Evolutionary conservation across 2,797 vertebrate genomes (phyloP), one percentile per base, ranked within the genome.

Genomic region (Lates japonicus): DNA sequence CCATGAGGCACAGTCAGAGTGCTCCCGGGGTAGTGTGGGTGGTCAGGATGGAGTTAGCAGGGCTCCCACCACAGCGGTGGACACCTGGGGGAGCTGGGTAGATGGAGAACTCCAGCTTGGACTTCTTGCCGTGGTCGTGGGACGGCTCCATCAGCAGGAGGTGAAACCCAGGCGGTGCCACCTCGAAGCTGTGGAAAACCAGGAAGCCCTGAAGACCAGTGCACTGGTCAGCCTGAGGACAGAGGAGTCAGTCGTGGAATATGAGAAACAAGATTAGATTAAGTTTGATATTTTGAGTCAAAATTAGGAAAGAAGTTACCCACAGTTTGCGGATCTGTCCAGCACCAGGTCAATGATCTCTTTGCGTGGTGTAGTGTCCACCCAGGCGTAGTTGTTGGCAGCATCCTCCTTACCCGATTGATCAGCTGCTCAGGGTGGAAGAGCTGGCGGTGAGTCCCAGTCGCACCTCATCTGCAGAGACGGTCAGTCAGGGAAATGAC

Each of bases 111-210:
- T 69, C 66, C 51, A 69, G 66, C 65, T 67, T 67, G 65, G 65
- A 67, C 65, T 67, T 67, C 49, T 92, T 90, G 54, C 89, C 91
- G 0, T 90, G 89, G 76, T 91, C 91, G 3, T 86, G 90, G 39
- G 83, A 90, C 63, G 86, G 86, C 55, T 90, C 86, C 84, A 87
- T 90, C 85, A 90, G 82, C 65, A 89, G 72, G 87, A 87, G 55
- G 87, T 87, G 68, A 73, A 96, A 96, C 93, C 94, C 93, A 95
- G 41, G 94, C 94, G 0, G 94, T 95, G 17, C 94, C 94, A 0
- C 94, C 93, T 35, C 94, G 10, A 94, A 95, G 87, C 96, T 97
- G 86, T 97, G 96, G 54, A 97, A 97, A 73, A 97, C 90, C 82
- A 93, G 83, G 81, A 94, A 94, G 55, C 93, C 93, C 91, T 93